A percentile compares a stretch with the other conserved stretches of the same genome.
Conservation (phyloP, 2,797 vertebrate genomes). For the Liparis tanakae region DNA sequence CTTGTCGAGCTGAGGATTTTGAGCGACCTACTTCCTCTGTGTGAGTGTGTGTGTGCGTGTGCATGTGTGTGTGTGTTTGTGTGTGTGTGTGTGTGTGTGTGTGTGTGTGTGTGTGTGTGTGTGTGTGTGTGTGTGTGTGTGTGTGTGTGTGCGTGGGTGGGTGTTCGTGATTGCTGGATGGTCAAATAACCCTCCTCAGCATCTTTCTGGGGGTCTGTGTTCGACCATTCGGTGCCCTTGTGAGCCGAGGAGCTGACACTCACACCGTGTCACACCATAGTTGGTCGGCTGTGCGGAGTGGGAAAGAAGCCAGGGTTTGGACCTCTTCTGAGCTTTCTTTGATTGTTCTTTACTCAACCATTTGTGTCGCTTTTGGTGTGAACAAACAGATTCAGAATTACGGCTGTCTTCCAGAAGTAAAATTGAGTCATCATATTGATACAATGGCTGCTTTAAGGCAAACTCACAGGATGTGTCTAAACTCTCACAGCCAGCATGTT, state of each 20-base stretch:
- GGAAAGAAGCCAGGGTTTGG: background rate
- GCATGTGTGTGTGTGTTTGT: too few species aligned
- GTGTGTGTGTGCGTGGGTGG: too few species aligned
- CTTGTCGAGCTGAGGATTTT: background rate
- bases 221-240: background rate
- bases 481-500: slow-evolving; percentile 3
- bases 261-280: background rate
- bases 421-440: background rate
- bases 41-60: background rate
- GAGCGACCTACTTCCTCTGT: background rate
- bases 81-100: too few species aligned
- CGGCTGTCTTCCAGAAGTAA: background rate
- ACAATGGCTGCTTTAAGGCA: background rate
- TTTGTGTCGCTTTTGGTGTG: background rate
- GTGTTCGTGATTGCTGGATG: background rate
- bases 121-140: background rate
- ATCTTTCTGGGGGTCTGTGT: background rate
- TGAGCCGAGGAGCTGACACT: background rate
- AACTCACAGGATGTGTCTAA: background rate
- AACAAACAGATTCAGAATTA: background rate
- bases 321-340: background rate
- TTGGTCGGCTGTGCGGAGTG: background rate
- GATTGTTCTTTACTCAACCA: background rate
- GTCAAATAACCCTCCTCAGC: background rate
- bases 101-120: background rate